Evolutionary conservation across 2,113 vertebrate species (phyloP).

Genomic region (Opisthocomus hoazin): DNA sequence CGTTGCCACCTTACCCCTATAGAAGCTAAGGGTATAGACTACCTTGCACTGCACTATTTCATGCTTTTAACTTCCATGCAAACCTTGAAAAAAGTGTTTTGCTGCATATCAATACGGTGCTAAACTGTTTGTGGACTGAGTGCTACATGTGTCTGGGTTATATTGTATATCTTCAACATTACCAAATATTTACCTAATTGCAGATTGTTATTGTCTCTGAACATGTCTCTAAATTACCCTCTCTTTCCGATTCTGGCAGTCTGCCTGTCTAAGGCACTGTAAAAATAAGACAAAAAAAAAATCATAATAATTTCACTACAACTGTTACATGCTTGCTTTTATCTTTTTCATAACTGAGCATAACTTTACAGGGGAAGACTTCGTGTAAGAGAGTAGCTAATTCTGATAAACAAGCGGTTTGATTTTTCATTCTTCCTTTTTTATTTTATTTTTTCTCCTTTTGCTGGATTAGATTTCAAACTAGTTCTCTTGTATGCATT

Average conservation of each 20-base stretch:
- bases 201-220: constrained; percentile 30
- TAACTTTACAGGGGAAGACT: constrained; percentile 51
- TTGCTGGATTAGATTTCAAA: constrained; percentile 20
- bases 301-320: not conserved
- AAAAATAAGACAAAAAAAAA: not conserved
- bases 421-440: not conserved
- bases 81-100: constrained; percentile 68
- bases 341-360: constrained; percentile 23
- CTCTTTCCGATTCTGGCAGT: not conserved
- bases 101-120: constrained; percentile 86
- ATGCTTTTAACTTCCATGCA: constrained; percentile 72
- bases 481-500: not conserved
- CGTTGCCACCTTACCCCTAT: constrained; percentile 49
- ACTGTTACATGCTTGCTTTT: constrained; percentile 51
- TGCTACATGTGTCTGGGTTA: constrained; percentile 62
- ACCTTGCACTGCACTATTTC: constrained; percentile 83
- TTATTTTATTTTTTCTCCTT: not conserved
- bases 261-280: not conserved
- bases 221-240: not conserved
- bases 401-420: not conserved
- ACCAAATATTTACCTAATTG: constrained; percentile 33
- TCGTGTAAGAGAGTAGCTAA: not conserved
- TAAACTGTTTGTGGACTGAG: constrained; percentile 76
- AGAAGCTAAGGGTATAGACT: constrained; percentile 74
- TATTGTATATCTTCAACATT: constrained; percentile 53